A percentile compares a stretch with the other conserved stretches of the same genome.
Evolutionary conservation across 2,888 invertebrate species (phyloP).

Genomic region (Halictus ligatus): DNA sequence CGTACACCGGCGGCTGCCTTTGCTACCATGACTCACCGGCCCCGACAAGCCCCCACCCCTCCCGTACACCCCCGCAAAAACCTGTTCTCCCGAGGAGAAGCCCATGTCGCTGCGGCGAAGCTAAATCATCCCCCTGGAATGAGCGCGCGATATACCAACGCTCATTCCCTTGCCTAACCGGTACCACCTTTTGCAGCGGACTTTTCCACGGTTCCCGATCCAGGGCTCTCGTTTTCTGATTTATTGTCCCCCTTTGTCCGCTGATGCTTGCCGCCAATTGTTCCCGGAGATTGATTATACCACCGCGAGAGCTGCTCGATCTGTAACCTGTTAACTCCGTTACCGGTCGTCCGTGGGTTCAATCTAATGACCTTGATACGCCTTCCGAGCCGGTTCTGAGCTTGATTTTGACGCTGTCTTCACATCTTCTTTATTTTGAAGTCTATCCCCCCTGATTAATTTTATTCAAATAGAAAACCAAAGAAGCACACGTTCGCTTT

Average conservation of each 20-base stretch:
- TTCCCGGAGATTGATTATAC: conserved; percentile 7
- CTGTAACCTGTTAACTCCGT: conserved; percentile 2
- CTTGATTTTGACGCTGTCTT: neutral
- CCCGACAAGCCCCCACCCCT: neutral
- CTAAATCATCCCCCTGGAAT: conserved; percentile 74
- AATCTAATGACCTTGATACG: neutral
- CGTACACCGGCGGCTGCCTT: conserved; percentile 48
- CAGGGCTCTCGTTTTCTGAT: conserved; percentile 23
- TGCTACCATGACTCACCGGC: conserved; percentile 28
- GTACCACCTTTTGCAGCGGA: conserved; percentile 30
- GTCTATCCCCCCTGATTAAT: neutral
- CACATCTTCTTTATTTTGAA: neutral
- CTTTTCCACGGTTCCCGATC: conserved; percentile 28
- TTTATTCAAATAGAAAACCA: neutral
- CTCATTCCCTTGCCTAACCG: conserved; percentile 36
- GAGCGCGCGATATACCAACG: conserved; percentile 48
- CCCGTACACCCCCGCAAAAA: neutral
- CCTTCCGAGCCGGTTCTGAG: neutral
- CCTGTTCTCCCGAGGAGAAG: neutral
- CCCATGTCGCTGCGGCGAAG: conserved; percentile 57
- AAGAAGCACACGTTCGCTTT: neutral
- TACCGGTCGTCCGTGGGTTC: neutral
- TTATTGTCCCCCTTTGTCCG: conserved; percentile 36
- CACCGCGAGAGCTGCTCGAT: neutral
- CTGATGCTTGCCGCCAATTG: conserved; percentile 11